These are phyloP conservation scores for Plagodis pulveraria DNA, from an alignment of 2,888 invertebrate species.

Conservation along the genomic window DNA sequence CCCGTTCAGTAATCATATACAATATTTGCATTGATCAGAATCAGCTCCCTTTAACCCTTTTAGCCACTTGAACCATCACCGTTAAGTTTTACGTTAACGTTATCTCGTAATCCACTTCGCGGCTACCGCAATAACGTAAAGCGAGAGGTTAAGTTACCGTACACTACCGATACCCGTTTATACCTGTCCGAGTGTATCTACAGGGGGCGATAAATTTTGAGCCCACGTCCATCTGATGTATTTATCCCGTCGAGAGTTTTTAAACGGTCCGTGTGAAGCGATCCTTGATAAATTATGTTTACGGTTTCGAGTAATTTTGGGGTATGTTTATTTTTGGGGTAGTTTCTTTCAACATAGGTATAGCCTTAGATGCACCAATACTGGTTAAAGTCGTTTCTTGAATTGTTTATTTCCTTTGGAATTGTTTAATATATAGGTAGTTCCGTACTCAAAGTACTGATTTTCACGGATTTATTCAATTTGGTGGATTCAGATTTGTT, in stretches of 20 bases:
- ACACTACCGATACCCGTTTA: constrained; percentile 30
- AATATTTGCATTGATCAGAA: no score
- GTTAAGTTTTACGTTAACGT: constrained; percentile 9
- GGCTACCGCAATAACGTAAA: constrained; percentile 10
- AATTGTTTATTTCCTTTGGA: no score
- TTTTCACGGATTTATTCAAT: no score
- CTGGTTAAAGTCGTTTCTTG: no score
- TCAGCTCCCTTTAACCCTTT: neutral
- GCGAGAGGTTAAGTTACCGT: constrained; percentile 4
- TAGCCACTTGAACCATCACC: neutral
- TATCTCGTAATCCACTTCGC: constrained; percentile 15
- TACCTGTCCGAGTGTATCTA: constrained; percentile 43
- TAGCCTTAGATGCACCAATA: no score
- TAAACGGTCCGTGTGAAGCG: constrained; percentile 45
- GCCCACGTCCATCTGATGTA: constrained; percentile 45
- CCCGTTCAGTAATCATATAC: no score
- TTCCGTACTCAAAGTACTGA: no score
- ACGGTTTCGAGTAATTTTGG: constrained; percentile 4
- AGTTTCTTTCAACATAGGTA: neutral
- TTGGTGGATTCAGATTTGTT: no score
- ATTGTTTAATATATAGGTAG: no score
- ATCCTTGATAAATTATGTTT: constrained; percentile 50
- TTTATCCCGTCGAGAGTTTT: constrained; percentile 51
- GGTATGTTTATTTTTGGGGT: constrained; percentile 8
- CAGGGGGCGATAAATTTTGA: constrained; percentile 45